Evolutionary conservation across 2,797 vertebrate genomes (phyloP).

Genomic region (Sardinella longiceps): DNA sequence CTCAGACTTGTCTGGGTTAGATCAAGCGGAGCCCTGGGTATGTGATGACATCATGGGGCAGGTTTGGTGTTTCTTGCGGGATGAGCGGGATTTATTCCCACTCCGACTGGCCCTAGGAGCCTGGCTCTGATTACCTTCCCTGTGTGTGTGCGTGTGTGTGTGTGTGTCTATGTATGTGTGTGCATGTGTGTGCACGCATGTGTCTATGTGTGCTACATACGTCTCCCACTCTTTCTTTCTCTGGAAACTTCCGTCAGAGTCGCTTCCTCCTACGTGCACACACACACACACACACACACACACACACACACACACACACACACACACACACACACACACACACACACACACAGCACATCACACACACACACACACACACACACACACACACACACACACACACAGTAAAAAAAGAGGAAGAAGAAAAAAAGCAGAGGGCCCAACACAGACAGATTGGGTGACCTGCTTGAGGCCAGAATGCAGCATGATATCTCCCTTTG

Average conservation of each 20-base stretch:
- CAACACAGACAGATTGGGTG: conserved; percentile 22
- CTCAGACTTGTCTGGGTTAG: conserved; percentile 45
- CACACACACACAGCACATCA: background rate
- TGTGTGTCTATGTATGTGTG: background rate
- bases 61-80: conserved; percentile 45
- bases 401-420: background rate
- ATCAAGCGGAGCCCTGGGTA: conserved; percentile 50
- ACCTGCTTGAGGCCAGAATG: background rate
- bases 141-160: background rate
- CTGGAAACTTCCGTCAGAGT: conserved; percentile 19
- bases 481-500: background rate
- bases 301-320: too few species aligned
- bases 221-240: background rate
- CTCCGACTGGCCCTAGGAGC: conserved; percentile 46
- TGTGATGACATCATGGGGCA: conserved; percentile 56
- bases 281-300: too few species aligned
- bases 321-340: background rate
- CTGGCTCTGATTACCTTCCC: conserved; percentile 52
- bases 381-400: background rate
- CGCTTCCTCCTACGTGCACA: background rate
- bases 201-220: background rate
- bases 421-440: background rate
- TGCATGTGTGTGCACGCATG: background rate
- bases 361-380: too few species aligned
- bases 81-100: conserved; percentile 54